Base-by-base conservation (phyloP, 2,888 invertebrate genomes). In the Stenurella melanura region DNA sequence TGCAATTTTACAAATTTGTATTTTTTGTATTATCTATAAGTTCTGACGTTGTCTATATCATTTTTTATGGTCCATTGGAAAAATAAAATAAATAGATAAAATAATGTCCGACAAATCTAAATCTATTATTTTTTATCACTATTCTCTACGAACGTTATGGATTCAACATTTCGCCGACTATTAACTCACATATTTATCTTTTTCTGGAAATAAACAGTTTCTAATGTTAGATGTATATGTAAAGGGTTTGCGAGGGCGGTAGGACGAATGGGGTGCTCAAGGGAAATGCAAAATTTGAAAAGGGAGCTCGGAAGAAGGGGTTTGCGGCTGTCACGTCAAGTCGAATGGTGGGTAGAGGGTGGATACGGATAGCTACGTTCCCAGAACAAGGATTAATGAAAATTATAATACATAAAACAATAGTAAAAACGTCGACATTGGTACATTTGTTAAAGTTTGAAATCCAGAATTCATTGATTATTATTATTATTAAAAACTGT, bases 231-330 rank as follows among this genome's bases (percentile, higher is more conserved):
- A 30, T 58, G 57, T 38, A 38, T 58, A 56, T 70, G 50, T 38
- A 70, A 58, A 58, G 69, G 57, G 57, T 57, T 50, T 38, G 68
- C 15, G 68, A 34, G 61, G 17, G 60, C 21, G 54, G 63, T 50
- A 50, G 57, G 18, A 54, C n/a, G 56, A 61, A 54, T 71, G 63
- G 72, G 56, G 72, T 26, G 72, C 63, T 30, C 56, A 50, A 50
- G 71, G 61, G 63, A 72, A 63, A 21, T 60, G 72, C 64, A 50
- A 63, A 72, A 72, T 63, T 72, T n/a, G 50, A 72, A 72, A 72
- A 61, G 69, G 69, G 69, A 70, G 50, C 26, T 18, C 69, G 58
- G 69, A 58, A 70, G 69, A 70, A 58, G 69, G 68, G 69, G 42
- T 67, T 70, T 57, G 69, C 30, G 58, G 69, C 69, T 58, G 69